A percentile compares a stretch with the other conserved stretches of the same genome.
phyloP scores from a whole-genome alignment of 2,113 vertebrate genomes.

The Atrichornis clamosus region DNA sequence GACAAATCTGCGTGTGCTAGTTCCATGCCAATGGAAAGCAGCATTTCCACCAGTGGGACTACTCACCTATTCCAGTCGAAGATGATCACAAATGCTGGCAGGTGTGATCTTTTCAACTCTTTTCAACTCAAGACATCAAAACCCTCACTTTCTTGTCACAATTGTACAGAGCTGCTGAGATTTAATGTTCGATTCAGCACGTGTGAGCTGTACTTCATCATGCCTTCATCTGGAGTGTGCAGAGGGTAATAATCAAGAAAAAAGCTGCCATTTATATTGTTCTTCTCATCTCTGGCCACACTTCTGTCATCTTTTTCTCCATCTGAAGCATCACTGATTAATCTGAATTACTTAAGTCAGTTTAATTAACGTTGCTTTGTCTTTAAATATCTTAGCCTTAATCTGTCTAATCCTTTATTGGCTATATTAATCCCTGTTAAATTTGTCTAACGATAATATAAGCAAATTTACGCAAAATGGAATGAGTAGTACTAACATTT shows the following conservation, averaged over 20 bases:
- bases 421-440: background rate
- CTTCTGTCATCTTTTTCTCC: background rate
- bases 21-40: background rate
- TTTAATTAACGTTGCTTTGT: constrained; percentile 15
- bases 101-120: no score
- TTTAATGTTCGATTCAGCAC: background rate
- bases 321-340: background rate
- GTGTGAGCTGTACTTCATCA: background rate
- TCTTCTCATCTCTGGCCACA: background rate
- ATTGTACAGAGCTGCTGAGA: background rate
- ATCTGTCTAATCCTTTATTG: background rate
- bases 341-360: background rate
- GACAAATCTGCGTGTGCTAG: background rate
- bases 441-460: background rate
- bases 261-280: background rate
- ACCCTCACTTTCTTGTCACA: background rate
- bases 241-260: background rate
- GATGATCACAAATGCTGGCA: background rate
- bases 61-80: background rate
- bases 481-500: background rate
- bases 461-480: background rate
- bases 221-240: background rate
- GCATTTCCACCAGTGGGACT: background rate
- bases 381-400: constrained; percentile 36
- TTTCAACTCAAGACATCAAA: background rate